These are phyloP conservation scores for Discoglossus pictus DNA, from an alignment of 2,797 vertebrate species.

Conservation along the genomic window DNA sequence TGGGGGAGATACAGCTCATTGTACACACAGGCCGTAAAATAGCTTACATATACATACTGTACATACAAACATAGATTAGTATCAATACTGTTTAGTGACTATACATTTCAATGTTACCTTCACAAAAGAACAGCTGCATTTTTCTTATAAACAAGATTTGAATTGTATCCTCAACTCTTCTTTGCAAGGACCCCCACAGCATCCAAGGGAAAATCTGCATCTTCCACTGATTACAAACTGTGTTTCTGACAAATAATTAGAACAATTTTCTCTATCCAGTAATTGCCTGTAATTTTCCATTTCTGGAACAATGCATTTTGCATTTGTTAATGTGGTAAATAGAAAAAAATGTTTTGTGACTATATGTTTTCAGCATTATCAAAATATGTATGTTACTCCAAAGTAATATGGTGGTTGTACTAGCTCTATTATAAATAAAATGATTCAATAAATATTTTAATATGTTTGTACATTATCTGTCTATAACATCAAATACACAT, in stretches of 20 bases:
- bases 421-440: too few species aligned
- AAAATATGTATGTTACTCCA: background rate
- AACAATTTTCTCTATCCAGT: constrained; percentile 28
- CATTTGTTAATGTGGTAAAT: constrained; percentile 12
- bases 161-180: constrained; percentile 19
- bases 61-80: too few species aligned
- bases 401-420: too few species aligned
- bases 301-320: constrained; percentile 8
- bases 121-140: constrained; percentile 3
- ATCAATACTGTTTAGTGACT: too few species aligned
- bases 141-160: constrained; percentile 3
- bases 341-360: background rate
- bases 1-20: too few species aligned
- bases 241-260: constrained; percentile 18
- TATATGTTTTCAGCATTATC: too few species aligned
- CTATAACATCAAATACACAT: too few species aligned
- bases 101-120: constrained; percentile 16
- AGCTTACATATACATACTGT: too few species aligned
- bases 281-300: constrained; percentile 29
- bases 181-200: constrained; percentile 20
- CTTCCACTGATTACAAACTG: constrained; percentile 29
- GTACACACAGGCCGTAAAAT: too few species aligned
- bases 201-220: constrained; percentile 23
- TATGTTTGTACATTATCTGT: too few species aligned
- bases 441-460: too few species aligned